These are phyloP conservation scores for Gallirallus australis DNA, from an alignment of 2,797 vertebrate species.

Conservation along the genomic window DNA sequence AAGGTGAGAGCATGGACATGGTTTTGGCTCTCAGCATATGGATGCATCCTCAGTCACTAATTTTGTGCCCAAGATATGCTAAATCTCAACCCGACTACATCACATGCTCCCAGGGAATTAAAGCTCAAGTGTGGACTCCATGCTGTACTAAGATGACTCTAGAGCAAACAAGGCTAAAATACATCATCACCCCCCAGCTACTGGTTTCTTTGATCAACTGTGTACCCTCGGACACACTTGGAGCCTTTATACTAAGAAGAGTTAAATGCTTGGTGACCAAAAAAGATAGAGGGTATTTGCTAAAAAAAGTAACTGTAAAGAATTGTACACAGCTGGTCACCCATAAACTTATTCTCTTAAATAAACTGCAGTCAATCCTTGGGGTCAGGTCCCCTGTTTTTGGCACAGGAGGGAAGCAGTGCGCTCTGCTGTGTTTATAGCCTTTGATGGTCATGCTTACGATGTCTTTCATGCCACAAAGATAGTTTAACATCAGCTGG, in stretches of 20 bases:
- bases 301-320: conserved; percentile 1
- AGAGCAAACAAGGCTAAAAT: background rate
- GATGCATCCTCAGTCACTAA: background rate
- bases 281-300: background rate
- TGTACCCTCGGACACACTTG: background rate
- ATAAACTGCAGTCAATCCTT: background rate
- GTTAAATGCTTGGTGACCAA: background rate
- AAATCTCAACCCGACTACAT: background rate
- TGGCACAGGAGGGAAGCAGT: background rate
- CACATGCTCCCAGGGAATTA: background rate
- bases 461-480: background rate
- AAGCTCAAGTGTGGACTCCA: background rate
- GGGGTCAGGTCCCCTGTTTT: background rate
- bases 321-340: background rate
- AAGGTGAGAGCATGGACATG: background rate
- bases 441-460: background rate
- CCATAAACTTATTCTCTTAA: background rate
- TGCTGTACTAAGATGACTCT: background rate
- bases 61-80: background rate
- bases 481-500: background rate
- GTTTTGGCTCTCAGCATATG: background rate
- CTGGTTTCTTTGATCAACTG: background rate
- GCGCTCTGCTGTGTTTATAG: background rate
- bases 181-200: background rate
- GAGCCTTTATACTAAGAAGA: background rate